phyloP scores from a whole-genome alignment of 2,888 invertebrate genomes.

The Lepidochitona cinerea region DNA sequence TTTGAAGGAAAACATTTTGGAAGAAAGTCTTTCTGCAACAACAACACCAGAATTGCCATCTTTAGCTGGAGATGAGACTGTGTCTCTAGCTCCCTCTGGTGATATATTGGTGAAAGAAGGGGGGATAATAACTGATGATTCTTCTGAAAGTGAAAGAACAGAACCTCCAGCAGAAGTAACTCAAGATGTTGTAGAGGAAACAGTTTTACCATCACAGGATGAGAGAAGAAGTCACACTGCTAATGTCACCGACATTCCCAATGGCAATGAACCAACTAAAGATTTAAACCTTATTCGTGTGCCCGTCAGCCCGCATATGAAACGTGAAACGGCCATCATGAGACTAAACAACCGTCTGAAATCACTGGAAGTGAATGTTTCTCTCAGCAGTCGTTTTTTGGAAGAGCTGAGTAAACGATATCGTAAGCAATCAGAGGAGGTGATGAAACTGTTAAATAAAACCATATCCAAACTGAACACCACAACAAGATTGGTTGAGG shows the following conservation, averaged over 20 bases:
- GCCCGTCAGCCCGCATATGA: conserved; percentile 33
- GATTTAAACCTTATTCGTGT: conserved; percentile 34
- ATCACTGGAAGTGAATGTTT: conserved; percentile 96
- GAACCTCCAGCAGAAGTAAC: neutral
- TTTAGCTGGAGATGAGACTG: neutral
- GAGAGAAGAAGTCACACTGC: neutral
- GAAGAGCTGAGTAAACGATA: conserved; percentile 96
- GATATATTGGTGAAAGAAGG: neutral
- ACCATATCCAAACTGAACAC: conserved; percentile 78
- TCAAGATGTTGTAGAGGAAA: neutral
- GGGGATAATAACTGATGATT: neutral
- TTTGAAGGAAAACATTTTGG: neutral
- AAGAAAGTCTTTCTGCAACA: neutral
- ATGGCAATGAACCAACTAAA: conserved; percentile 6
- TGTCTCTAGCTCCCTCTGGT: neutral
- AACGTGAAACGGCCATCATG: conserved; percentile 75
- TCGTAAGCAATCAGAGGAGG: conserved; percentile 96
- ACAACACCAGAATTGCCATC: neutral
- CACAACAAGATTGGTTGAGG: conserved; percentile 75
- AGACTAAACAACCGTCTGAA: conserved; percentile 95
- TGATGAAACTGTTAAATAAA: conserved; percentile 86
- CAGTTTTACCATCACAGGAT: neutral
- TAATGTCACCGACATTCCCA: neutral
- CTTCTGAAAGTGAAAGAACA: neutral
- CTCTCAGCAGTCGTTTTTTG: conserved; percentile 92